Evolutionary conservation across 2,797 vertebrate genomes (phyloP).

Genomic region (Arctocebus calabarensis): DNA sequence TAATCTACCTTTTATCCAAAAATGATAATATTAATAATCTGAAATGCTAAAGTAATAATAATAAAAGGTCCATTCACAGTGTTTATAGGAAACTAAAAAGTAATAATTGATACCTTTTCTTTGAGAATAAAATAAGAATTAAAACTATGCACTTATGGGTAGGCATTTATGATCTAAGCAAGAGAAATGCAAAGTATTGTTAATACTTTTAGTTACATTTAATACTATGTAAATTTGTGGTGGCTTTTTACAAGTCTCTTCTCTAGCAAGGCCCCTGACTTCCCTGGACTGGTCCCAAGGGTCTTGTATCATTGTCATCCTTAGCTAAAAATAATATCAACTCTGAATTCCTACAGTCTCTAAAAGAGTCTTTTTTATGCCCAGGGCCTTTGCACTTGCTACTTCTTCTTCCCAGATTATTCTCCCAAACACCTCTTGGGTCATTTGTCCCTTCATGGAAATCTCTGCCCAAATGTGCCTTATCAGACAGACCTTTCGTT

Average conservation of each 20-base stretch:
- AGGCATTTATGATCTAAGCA: slow-evolving; percentile 31
- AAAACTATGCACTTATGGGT: neutral
- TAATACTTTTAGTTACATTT: neutral
- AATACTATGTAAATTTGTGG: neutral
- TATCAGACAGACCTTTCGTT: neutral
- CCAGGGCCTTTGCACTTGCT: neutral
- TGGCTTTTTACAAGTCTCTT: neutral
- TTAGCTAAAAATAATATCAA: neutral
- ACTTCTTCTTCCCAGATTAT: neutral
- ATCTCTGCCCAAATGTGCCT: neutral
- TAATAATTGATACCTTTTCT: neutral
- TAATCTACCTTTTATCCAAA: neutral
- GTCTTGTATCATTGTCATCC: neutral
- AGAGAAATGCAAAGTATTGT: neutral
- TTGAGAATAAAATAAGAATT: slow-evolving; percentile 13
- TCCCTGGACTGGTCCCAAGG: neutral
- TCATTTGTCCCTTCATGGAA: neutral
- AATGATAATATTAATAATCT: neutral
- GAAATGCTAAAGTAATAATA: neutral
- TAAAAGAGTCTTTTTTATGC: neutral
- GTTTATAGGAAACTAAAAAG: slow-evolving; percentile 14
- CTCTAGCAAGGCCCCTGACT: neutral
- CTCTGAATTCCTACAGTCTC: neutral
- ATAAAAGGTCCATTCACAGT: neutral
- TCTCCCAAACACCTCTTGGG: neutral